Base-by-base conservation (phyloP, 2,797 vertebrate species). In the Champsocephalus gunnari region DNA sequence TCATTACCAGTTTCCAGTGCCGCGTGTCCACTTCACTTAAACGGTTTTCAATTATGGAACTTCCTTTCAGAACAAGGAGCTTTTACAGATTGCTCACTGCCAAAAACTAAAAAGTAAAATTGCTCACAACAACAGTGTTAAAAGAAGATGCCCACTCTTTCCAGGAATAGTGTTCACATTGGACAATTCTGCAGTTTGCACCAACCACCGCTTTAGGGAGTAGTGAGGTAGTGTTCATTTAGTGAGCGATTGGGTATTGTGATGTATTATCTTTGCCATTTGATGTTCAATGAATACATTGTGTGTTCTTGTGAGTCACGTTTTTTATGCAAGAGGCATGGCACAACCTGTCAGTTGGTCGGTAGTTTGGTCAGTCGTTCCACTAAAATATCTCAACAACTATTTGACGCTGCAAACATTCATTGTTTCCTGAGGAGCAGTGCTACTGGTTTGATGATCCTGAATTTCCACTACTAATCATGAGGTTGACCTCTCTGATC, bases 81-180 rank as follows among this genome's bases (percentile, higher is more conserved):
- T 60, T 80, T 82, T 38, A 72, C 69, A 81, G 69, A 80, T 66
- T 71, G 56, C 75, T 68, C 63, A 45, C 60, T 70, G 59, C 63
- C 55, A 71, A 71, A 81, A 70, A 38, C 5, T 14, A 53, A 78
- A 78, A 56, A 50, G 24, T 66, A 53, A 61, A 51, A 79, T 81
- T 75, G 43, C 64, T 77, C 66, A 64, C 5, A 66, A 41, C 50
- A 55, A 10, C 17, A 58, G 34, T 38, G 34, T 38, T 38, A 38
- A 24, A 50, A 48, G 21, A 24, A 47, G 50, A 49, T 55, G 4
- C 58, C 62, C 19, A 19, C 21, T 49, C 51, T 24, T 2, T 21
- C 7, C 0, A 2, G 44, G 32, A 45, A 13, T 24, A 19, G 21
- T 41, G 21, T n/a, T 76, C 7, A 48, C 16, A 12, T 54, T 49